Conservation (phyloP, 2,888 invertebrate genomes). For the Drosophila percnosoma region DNA sequence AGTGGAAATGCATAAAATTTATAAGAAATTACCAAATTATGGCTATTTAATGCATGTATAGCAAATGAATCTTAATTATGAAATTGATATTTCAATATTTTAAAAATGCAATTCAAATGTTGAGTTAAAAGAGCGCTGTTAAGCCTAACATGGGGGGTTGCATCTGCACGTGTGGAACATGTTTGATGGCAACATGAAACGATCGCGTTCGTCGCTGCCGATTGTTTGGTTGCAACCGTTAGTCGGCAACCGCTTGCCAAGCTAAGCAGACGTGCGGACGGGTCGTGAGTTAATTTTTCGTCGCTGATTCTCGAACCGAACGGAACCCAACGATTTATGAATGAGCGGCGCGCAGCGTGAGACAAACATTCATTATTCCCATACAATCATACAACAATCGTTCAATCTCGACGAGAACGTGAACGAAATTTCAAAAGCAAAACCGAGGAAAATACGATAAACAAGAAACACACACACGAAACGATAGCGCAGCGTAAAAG, state of each 20-base stretch:
- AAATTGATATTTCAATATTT: neutral
- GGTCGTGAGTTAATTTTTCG: slow-evolving; percentile 22
- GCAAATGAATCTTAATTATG: neutral
- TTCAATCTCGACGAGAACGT: slow-evolving; percentile 54
- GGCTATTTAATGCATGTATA: neutral
- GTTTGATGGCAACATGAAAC: slow-evolving; percentile 46
- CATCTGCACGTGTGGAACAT: slow-evolving; percentile 35
- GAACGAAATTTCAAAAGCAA: slow-evolving; percentile 70
- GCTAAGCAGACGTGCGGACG: slow-evolving; percentile 58
- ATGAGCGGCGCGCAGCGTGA: slow-evolving; percentile 69
- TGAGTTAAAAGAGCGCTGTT: slow-evolving; percentile 7
- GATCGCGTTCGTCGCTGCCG: slow-evolving; percentile 38
- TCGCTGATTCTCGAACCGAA: slow-evolving; percentile 34
- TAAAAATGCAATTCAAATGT: neutral
- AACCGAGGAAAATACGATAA: slow-evolving; percentile 63
- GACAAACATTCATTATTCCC: slow-evolving; percentile 46
- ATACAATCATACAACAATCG: slow-evolving; percentile 44
- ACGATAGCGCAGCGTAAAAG: slow-evolving; percentile 58
- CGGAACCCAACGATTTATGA: slow-evolving; percentile 64
- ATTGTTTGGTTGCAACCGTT: slow-evolving; percentile 50
- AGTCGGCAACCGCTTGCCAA: slow-evolving; percentile 78
- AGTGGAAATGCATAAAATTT: neutral
- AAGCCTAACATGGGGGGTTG: slow-evolving; percentile 19
- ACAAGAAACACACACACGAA: slow-evolving; percentile 49
- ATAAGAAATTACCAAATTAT: neutral